Base-by-base conservation (phyloP, 2,113 vertebrate genomes). In the Lophochroa leadbeateri region DNA sequence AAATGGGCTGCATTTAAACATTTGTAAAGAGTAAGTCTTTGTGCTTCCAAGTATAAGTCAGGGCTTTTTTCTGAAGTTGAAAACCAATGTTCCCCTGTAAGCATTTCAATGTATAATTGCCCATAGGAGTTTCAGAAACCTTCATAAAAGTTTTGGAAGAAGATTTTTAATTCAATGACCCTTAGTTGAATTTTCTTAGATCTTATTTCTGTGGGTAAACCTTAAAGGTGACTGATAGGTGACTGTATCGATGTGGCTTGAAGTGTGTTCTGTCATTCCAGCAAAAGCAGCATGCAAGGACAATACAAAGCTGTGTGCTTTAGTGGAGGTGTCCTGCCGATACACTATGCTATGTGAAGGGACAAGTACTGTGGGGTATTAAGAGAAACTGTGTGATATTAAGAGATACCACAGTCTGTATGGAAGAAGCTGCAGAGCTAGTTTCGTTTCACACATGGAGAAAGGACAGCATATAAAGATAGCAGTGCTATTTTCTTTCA, bases 1-100 rank as follows among this genome's bases (percentile, higher is more conserved):
- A 94, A 91, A 82, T 79, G 65, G 31, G 9, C 28, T 85, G 17
- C 49, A 31, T 84, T 91, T 91, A 79, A 91, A 87, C 20, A 79
- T 82, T 65, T 82, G 41, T 74, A 31, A 80, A 76, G 58, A 91
- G 23, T 69, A 85, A 87, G n/a, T 49, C 82, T 80, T 95, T 88
- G 24, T 88, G 60, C 27, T 94, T 88, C 43, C 37, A 81, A 44
- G 14, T 50, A 39, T n/a, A 78, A 90, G 35, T 21, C 17, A 64
- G 28, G 52, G 55, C 9, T 12, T 55, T 68, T 90, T 87, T 86
- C 72, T 93, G 24, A 88, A 63, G 27, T 37, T 84, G 52, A 81
- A 92, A 93, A 82, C 17, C 95, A 88, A 39, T 83, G 88, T 31
- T 78, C 10, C 18, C 7, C 46, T 92, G 29, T 47, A 92, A 83